Evolutionary conservation across 2,888 invertebrate species (phyloP), one percentile per base, ranked within the genome.

Genomic region (Carpatolechia fugitivella): DNA sequence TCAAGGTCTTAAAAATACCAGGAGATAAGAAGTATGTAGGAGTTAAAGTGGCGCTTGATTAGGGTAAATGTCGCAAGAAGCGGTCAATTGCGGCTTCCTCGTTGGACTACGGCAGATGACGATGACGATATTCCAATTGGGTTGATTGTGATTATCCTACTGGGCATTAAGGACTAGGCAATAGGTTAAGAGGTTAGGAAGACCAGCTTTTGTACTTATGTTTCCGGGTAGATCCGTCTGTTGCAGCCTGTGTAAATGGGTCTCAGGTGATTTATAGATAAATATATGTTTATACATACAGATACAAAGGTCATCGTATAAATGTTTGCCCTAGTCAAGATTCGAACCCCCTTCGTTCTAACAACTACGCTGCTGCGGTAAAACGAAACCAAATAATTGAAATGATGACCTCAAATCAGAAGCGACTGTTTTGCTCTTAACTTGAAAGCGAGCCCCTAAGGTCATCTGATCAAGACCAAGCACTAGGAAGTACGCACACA

Each of bases 71-170:
- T 44, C 29, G 3, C 13, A n/a, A 44, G 24, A 29, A 44, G 29
- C n/a, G 44, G 44, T 44, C 29, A 44, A 44, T 44, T 44, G 44
- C 13, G 44, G 44, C n/a, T 44, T 44, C 44, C 44, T 44, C 13
- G 38, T 16, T 38, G 14, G 3, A 4, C 10, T 24, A 44, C 44
- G 44, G n/a, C n/a, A 44, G 44, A 44, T 29, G 44, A 29, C 29
- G 24, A 44, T 44, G 44, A 44, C 29, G 6, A 24, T 6, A 24
- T 24, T 29, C 29, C 20, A 10, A n/a, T 20, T 44, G 29, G 29
- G 29, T 6, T 13, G 29, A 29, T 44, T 44, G 20, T 13, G 29
- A 29, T 44, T 44, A 44, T 24, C 44, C 44, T 3, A 29, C 44
- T 44, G 44, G 24, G 10, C 29, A 29, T 44, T 14, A 44, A 13